phyloP scores from a whole-genome alignment of 2,113 vertebrate species.

The Nicator chloris region DNA sequence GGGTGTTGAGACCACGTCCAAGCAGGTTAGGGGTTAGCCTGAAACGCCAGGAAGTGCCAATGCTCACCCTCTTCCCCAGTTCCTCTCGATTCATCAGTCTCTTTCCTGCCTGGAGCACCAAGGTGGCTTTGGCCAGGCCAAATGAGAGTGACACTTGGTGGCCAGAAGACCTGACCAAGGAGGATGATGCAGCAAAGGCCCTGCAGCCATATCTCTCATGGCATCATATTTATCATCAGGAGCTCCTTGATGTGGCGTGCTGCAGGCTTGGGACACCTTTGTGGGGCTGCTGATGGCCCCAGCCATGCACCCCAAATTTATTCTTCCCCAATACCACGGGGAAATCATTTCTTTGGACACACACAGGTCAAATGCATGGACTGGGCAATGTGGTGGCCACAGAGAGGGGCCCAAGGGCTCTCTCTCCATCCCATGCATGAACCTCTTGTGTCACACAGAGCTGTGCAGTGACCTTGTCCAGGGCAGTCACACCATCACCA shows the following conservation, averaged over 20 bases:
- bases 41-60: neutral
- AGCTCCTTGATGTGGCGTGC: neutral
- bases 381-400: accelerated
- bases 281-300: neutral
- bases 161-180: neutral
- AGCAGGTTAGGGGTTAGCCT: accelerated
- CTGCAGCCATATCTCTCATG: neutral
- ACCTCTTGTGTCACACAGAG: neutral
- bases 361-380: accelerated
- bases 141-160: accelerated
- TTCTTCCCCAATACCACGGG: neutral
- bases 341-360: neutral
- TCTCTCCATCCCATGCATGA: accelerated
- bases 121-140: neutral
- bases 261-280: neutral
- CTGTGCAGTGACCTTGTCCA: neutral
- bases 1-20: neutral
- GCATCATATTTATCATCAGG: neutral
- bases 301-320: neutral
- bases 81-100: accelerated
- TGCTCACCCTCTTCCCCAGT: accelerated
- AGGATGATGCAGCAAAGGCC: neutral
- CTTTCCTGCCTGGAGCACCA: neutral
- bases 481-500: neutral
- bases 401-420: neutral